These are phyloP conservation scores for Elephantulus edwardii DNA, from an alignment of 2,113 vertebrate species.

Conservation along the genomic window DNA sequence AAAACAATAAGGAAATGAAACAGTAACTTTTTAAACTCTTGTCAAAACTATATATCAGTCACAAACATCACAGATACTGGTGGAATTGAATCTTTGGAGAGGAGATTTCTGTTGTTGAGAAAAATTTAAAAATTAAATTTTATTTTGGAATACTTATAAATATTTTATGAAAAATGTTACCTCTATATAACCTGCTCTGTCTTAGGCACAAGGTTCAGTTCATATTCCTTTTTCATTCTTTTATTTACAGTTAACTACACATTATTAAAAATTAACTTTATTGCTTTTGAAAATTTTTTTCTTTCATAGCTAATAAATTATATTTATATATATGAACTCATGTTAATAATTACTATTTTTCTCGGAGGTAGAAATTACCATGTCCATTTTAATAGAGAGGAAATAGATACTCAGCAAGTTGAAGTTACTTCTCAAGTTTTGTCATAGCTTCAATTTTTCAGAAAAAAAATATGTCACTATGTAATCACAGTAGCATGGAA, in stretches of 20 bases:
- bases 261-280: neutral
- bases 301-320: neutral
- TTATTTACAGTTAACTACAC: neutral
- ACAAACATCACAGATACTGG: no score
- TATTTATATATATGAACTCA: neutral
- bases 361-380: neutral
- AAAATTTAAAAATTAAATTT: no score
- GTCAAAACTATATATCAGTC: no score
- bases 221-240: neutral
- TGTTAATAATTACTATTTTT: neutral
- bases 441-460: neutral
- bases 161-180: neutral
- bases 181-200: neutral
- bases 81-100: no score
- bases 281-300: slow-evolving; percentile 6
- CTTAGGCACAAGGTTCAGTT: no score
- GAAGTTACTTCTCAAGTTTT: neutral
- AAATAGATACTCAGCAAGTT: neutral
- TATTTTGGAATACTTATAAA: no score
- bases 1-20: no score
- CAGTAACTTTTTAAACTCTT: no score
- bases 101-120: no score
- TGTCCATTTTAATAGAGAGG: neutral
- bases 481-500: neutral
- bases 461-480: neutral